phyloP scores from a whole-genome alignment of 2,113 vertebrate genomes.

The Ranitomeya imitator region DNA sequence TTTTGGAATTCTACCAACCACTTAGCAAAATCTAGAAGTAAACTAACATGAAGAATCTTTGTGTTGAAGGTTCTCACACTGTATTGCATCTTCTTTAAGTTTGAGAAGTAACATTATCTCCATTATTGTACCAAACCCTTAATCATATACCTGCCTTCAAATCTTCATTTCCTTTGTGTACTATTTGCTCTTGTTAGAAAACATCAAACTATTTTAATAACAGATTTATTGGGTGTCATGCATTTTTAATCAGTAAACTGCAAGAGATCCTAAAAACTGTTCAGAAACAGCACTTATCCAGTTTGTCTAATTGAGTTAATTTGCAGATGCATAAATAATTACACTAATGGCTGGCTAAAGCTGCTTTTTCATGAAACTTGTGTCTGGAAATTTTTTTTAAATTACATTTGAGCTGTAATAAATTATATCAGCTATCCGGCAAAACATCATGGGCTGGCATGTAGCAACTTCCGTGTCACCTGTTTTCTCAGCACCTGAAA shows the following conservation, averaged over 20 bases:
- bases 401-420: neutral
- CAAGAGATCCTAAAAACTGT: neutral
- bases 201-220: neutral
- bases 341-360: neutral
- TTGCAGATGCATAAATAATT: neutral
- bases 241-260: neutral
- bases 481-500: no score
- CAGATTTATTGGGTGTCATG: neutral
- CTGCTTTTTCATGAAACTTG: neutral
- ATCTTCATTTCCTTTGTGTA: neutral
- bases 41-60: neutral
- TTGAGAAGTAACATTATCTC: neutral
- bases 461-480: no score
- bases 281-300: neutral
- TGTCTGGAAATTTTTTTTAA: neutral
- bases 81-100: neutral
- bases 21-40: no score
- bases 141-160: neutral
- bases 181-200: neutral
- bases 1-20: no score
- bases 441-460: no score
- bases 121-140: neutral
- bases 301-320: neutral
- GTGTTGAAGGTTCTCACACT: neutral
- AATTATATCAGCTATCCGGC: no score